phyloP scores from a whole-genome alignment of 2,888 invertebrate species.

The Carterocephalus palaemon region DNA sequence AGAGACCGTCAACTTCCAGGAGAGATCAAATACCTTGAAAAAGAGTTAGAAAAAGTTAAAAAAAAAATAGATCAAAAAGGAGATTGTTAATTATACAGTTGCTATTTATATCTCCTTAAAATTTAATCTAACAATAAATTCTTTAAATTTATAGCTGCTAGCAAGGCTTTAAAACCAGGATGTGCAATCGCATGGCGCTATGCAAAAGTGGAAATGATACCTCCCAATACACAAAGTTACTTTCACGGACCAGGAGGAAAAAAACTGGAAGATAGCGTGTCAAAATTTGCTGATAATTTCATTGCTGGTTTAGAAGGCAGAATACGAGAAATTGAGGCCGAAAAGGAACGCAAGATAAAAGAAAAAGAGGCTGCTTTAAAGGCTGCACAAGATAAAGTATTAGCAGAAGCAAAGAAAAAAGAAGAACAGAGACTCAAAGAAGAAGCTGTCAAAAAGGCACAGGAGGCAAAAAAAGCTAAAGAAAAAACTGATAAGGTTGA shows the following conservation, averaged over 20 bases:
- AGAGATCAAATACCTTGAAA: slow-evolving; percentile 54
- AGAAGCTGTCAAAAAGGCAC: slow-evolving; percentile 32
- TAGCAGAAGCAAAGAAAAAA: slow-evolving; percentile 41
- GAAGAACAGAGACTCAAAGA: slow-evolving; percentile 37
- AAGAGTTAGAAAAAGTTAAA: slow-evolving; percentile 50
- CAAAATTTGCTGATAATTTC: slow-evolving; percentile 36
- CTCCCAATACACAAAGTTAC: slow-evolving; percentile 50
- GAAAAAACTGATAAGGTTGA: slow-evolving; percentile 27
- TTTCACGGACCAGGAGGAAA: slow-evolving; percentile 49
- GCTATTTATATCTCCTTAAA: neutral
- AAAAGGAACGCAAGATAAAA: slow-evolving; percentile 36
- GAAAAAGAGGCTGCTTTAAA: slow-evolving; percentile 44
- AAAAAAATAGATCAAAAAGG: slow-evolving; percentile 36
- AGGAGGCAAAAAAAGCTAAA: slow-evolving; percentile 29
- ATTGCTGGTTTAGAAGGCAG: slow-evolving; percentile 38
- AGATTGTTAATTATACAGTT: slow-evolving; percentile 7
- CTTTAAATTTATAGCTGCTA: slow-evolving; percentile 47
- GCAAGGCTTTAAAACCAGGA: slow-evolving; percentile 40
- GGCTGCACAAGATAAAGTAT: slow-evolving; percentile 44
- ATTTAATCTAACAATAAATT: slow-evolving; percentile 9
- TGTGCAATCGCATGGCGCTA: slow-evolving; percentile 54
- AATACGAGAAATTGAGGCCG: slow-evolving; percentile 48
- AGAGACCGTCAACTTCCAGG: slow-evolving; percentile 47
- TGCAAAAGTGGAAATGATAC: slow-evolving; percentile 60
- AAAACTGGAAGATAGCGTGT: slow-evolving; percentile 44